Conservation (phyloP, 1,140 invertebrate genomes). For the Asbolus verrucosus region DNA sequence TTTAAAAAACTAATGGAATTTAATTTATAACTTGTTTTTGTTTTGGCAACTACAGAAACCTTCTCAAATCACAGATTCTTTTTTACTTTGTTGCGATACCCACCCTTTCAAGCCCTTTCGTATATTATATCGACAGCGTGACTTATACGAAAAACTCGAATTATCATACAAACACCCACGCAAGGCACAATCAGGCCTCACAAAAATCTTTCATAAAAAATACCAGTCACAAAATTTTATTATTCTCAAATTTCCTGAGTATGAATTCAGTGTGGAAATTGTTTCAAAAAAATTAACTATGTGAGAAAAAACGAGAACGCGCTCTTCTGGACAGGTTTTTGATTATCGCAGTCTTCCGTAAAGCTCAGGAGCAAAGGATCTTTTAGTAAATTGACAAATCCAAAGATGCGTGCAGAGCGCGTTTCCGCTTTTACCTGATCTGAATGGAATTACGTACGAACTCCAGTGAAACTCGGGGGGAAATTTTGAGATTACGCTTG, state of each 20-base stretch:
- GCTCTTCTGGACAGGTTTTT: slow-evolving; percentile 27
- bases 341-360: slow-evolving; percentile 25
- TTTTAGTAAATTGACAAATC: slow-evolving; percentile 1
- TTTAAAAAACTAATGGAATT: slow-evolving; percentile 62
- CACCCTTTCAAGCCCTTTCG: slow-evolving; percentile 42
- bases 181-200: slow-evolving; percentile 62
- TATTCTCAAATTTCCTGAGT: slow-evolving; percentile 62
- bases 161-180: slow-evolving; percentile 56
- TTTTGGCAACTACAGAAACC: slow-evolving; percentile 64
- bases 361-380: not conserved
- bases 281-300: slow-evolving; percentile 28
- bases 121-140: slow-evolving; percentile 20
- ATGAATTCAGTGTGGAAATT: slow-evolving; percentile 50
- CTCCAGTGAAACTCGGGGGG: slow-evolving; percentile 11
- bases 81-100: slow-evolving; percentile 51
- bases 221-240: slow-evolving; percentile 62
- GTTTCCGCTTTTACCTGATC: slow-evolving; percentile 6
- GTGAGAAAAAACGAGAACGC: slow-evolving; percentile 9
- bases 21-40: slow-evolving; percentile 51
- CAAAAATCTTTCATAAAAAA: slow-evolving; percentile 63
- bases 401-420: not conserved
- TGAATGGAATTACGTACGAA: slow-evolving; percentile 16
- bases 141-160: slow-evolving; percentile 46
- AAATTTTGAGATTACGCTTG: not conserved
- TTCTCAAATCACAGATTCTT: slow-evolving; percentile 65